Evolutionary conservation across 2,888 invertebrate genomes (phyloP).

Genomic region (Aelia acuminata): DNA sequence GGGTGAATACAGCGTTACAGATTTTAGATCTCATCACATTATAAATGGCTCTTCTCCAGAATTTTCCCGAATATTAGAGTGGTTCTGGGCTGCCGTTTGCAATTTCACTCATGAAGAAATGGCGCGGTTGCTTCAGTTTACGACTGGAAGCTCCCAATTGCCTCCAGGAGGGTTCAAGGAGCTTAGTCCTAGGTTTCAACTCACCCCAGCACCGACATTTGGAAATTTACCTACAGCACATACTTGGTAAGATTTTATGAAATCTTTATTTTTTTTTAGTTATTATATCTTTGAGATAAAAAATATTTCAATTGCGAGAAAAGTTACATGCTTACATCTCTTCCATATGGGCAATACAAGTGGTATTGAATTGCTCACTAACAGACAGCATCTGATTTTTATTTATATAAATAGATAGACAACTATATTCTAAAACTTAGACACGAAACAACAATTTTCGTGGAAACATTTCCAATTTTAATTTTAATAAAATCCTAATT

Average conservation of each 20-base stretch:
- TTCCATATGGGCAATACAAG: too few species aligned
- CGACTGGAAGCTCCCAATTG: slow-evolving; percentile 92
- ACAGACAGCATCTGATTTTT: too few species aligned
- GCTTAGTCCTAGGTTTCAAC: slow-evolving; percentile 91
- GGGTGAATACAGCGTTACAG: slow-evolving; percentile 90
- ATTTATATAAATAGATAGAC: too few species aligned
- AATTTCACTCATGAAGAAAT: slow-evolving; percentile 94
- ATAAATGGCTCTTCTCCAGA: slow-evolving; percentile 84
- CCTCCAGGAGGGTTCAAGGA: slow-evolving; percentile 93
- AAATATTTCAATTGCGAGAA: too few species aligned
- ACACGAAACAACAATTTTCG: too few species aligned
- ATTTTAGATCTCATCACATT: slow-evolving; percentile 90
- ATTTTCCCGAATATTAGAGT: slow-evolving; percentile 86
- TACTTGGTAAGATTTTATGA: slow-evolving; percentile 84
- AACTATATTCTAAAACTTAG: too few species aligned
- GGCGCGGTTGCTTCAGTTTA: slow-evolving; percentile 92
- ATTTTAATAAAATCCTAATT: too few species aligned
- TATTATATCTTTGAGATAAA: too few species aligned
- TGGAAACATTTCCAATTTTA: too few species aligned
- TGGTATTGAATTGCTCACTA: too few species aligned
- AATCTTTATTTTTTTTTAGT: too few species aligned
- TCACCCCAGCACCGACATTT: slow-evolving; percentile 90
- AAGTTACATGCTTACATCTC: too few species aligned
- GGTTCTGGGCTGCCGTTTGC: slow-evolving; percentile 92
- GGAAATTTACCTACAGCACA: slow-evolving; percentile 94